Evolutionary conservation across 2,113 vertebrate species (phyloP).

Genomic region (Phaethon lepturus): DNA sequence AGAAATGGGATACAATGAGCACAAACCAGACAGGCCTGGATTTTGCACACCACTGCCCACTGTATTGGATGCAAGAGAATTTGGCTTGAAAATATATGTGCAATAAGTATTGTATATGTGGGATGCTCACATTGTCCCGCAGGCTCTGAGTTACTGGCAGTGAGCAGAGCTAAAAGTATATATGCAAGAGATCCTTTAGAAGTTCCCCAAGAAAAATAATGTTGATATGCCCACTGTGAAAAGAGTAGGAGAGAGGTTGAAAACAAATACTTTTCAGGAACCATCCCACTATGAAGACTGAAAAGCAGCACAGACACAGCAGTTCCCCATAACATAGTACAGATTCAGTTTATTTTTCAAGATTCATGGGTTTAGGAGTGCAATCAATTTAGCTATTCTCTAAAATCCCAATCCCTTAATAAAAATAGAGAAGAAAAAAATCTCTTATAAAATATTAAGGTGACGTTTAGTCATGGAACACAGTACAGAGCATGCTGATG

Average conservation of each 20-base stretch:
- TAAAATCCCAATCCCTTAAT: neutral
- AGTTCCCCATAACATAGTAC: neutral
- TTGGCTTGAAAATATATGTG: neutral
- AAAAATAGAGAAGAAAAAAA: neutral
- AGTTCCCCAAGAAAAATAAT: neutral
- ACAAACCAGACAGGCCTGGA: neutral
- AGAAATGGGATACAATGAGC: neutral
- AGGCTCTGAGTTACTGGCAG: neutral
- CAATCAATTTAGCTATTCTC: neutral
- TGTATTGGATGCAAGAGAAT: neutral
- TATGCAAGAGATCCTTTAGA: neutral
- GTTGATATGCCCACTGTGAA: neutral
- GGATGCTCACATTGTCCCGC: neutral
- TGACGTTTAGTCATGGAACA: neutral
- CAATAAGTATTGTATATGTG: neutral
- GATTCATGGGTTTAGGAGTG: neutral
- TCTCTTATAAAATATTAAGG: neutral
- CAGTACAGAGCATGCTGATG: neutral
- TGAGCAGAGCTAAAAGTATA: neutral
- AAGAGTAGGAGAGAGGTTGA: neutral
- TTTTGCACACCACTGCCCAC: neutral
- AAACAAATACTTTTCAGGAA: neutral
- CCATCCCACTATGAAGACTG: neutral
- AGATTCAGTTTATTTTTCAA: neutral
- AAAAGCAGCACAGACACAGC: neutral